These are phyloP conservation scores for Rhyzopertha dominica DNA, from an alignment of 1,140 invertebrate genomes.

Conservation along the genomic window DNA sequence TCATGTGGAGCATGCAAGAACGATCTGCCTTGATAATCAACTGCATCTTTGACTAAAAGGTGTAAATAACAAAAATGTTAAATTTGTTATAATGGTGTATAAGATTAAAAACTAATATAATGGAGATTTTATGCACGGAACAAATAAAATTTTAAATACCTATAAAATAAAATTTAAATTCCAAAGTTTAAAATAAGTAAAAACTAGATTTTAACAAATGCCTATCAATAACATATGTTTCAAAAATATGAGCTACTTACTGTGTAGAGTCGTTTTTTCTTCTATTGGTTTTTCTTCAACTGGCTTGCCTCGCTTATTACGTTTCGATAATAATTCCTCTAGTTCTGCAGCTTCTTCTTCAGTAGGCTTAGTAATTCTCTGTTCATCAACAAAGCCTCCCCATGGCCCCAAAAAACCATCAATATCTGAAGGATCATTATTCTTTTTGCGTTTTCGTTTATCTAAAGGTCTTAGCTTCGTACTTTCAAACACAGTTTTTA, in stretches of 20 bases:
- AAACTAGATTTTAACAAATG: no score
- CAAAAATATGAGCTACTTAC: conserved; percentile 57
- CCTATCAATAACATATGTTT: no score
- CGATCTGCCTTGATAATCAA: conserved; percentile 95
- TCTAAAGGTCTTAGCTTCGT: conserved; percentile 67
- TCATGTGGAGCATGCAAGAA: conserved; percentile 93
- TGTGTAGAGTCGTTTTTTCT: conserved; percentile 92
- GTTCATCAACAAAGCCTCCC: conserved; percentile 91
- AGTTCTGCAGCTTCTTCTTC: conserved; percentile 89
- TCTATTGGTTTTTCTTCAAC: conserved; percentile 89
- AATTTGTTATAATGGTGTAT: not conserved
- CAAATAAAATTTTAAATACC: no score
- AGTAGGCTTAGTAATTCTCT: conserved; percentile 78
- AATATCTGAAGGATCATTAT: conserved; percentile 87
- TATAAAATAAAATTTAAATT: no score
- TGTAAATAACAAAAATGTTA: no score
- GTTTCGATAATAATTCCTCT: conserved; percentile 92
- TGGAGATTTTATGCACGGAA: no score
- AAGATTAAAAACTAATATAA: conserved; percentile 5
- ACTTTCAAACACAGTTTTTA: conserved; percentile 85
- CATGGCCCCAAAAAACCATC: conserved; percentile 96
- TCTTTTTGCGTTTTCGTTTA: conserved; percentile 79
- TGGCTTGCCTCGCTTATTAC: conserved; percentile 76
- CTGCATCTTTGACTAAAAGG: conserved; percentile 84
- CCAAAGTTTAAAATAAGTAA: no score